A percentile compares a stretch with the other conserved stretches of the same genome.
Evolutionary conservation across 2,888 invertebrate genomes (phyloP).

Genomic region (Prosapia bicincta): DNA sequence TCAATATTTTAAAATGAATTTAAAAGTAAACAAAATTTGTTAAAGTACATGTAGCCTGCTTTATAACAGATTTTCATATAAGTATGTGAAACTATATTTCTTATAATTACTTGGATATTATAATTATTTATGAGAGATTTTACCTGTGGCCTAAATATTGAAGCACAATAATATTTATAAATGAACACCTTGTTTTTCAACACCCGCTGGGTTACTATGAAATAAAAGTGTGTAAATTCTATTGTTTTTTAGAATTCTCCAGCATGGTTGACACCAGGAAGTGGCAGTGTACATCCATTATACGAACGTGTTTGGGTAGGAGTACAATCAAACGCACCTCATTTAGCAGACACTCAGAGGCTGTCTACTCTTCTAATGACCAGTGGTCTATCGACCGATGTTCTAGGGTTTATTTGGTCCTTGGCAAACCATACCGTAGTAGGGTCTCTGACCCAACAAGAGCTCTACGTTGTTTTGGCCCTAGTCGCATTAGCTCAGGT

Average conservation of each 20-base stretch:
- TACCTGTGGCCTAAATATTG: too few species aligned
- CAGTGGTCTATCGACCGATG: slow-evolving; percentile 49
- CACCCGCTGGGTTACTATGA: not conserved
- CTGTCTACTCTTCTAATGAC: slow-evolving; percentile 46
- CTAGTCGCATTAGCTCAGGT: slow-evolving; percentile 51
- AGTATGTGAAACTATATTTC: too few species aligned
- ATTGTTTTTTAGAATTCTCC: slow-evolving; percentile 41
- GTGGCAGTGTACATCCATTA: slow-evolving; percentile 46
- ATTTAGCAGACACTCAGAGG: slow-evolving; percentile 40
- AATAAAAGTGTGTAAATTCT: too few species aligned
- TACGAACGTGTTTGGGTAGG: slow-evolving; percentile 49
- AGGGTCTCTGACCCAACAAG: slow-evolving; percentile 49
- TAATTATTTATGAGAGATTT: too few species aligned
- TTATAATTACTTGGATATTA: too few species aligned
- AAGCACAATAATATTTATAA: too few species aligned
- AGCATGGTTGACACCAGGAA: slow-evolving; percentile 47
- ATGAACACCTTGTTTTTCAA: too few species aligned
- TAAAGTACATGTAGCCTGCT: too few species aligned
- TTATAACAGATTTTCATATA: too few species aligned
- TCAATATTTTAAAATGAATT: too few species aligned
- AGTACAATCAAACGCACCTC: slow-evolving; percentile 44
- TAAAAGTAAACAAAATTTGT: too few species aligned
- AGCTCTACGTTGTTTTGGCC: slow-evolving; percentile 49
- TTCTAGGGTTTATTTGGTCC: slow-evolving; percentile 51
- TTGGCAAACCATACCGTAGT: slow-evolving; percentile 49